Base-by-base conservation (phyloP, 1,140 invertebrate genomes). In the Triops longicaudatus region DNA sequence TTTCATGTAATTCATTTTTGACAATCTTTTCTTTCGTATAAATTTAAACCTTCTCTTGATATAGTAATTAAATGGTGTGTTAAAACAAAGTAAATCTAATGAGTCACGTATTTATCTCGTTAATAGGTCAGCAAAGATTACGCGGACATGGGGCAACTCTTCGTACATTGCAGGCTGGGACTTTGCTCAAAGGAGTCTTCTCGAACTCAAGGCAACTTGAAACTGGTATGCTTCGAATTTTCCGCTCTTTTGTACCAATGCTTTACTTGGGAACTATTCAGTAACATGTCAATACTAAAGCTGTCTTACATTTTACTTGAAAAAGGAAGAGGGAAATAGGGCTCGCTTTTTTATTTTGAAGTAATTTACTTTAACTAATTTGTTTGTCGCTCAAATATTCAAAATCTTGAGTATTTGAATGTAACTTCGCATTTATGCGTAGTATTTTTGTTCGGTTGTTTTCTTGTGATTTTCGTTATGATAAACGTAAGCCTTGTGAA, bases 151-250 rank as follows among this genome's bases (percentile, higher is more conserved):
- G 79, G 78, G 11, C 73, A 73, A 10, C 73, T 82, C 5, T 82
- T 80, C 77, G 74, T 82, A 12, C 82, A 82, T 74, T 82, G 82
- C 79, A 79, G 79, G 71, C 75, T 82, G 26, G 82, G 82, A n/a
- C 74, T 82, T 17, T 82, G 82, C 71, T 79, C 82, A 26, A 77
- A 78, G 26, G 81, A 82, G 74, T 76, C 80, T 11, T 50, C 43
- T 26, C 74, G 37, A 12, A 75, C 72, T 31, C 77, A 81, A 37
- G 78, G 77, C 17, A 79, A 76, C 72, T 27, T 80, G 11, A 79
- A 79, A 80, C 17, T 78, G 80, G 79, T 81, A 81, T 63, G 73
- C 31, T 37, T 10, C 71, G 14, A 6, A 41, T 44, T 28, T 72
- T 75, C 12, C 26, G 72, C 5, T 76, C 76, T 43, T 72, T 79